Evolutionary conservation across 1,140 invertebrate genomes (phyloP).

Genomic region (Cryptotermes secundus): DNA sequence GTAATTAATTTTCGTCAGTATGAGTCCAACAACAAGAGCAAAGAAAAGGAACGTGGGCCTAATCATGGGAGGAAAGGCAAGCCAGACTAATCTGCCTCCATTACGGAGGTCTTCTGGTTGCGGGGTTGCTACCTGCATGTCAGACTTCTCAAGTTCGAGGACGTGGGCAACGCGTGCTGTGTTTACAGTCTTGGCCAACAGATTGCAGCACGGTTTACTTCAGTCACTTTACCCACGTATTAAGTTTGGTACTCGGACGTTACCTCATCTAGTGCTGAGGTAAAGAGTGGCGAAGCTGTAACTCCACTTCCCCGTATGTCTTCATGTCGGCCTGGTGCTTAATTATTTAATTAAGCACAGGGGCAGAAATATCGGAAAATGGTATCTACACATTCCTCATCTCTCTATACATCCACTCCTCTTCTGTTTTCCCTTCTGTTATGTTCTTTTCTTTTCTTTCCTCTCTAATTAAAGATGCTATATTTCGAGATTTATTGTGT

Average conservation of each 20-base stretch:
- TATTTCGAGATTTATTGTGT: not conserved
- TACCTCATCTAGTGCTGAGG: too few species aligned
- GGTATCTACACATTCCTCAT: too few species aligned
- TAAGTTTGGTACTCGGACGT: too few species aligned
- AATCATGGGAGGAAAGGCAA: not conserved
- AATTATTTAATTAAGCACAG: too few species aligned
- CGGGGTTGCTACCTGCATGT: not conserved
- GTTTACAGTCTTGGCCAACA: not conserved
- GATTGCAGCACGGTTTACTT: not conserved
- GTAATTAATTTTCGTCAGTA: constrained; percentile 20
- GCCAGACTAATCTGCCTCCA: constrained; percentile 9
- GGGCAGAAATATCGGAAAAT: too few species aligned
- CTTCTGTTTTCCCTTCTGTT: not conserved
- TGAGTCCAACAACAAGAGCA: not conserved
- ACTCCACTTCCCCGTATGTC: too few species aligned
- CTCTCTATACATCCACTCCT: not conserved
- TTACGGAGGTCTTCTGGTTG: not conserved
- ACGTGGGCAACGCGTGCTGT: not conserved
- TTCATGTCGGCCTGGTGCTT: too few species aligned
- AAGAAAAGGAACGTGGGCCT: not conserved
- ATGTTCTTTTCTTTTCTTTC: not conserved
- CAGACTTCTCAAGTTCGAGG: too few species aligned
- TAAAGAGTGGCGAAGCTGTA: too few species aligned
- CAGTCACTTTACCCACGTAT: too few species aligned
- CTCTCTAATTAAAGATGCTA: not conserved